Conservation (phyloP, 2,888 invertebrate genomes). For the Campopleginae sp. region DNA sequence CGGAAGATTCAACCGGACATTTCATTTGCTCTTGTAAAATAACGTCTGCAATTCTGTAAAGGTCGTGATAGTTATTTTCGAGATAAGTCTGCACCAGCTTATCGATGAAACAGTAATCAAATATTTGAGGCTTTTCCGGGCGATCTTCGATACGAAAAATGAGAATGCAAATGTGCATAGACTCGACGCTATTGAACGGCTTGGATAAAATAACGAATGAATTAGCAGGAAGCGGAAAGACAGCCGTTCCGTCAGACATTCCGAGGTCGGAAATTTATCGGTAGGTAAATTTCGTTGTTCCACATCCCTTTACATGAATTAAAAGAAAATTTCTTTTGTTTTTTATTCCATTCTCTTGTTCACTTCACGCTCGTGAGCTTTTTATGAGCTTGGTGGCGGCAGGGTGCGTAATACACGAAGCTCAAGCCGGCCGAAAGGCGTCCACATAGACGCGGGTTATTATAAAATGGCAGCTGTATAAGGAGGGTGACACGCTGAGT, state of each 20-base stretch:
- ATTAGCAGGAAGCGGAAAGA: constrained; percentile 7
- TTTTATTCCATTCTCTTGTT: constrained; percentile 4
- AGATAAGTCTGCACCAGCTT: neutral
- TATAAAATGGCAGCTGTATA: constrained; percentile 67
- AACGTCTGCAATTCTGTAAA: neutral
- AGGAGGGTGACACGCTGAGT: constrained; percentile 61
- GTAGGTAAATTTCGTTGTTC: constrained; percentile 49
- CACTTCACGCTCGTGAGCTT: constrained; percentile 46
- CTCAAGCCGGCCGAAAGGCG: constrained; percentile 24
- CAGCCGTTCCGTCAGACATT: constrained; percentile 6
- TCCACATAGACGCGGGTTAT: constrained; percentile 44
- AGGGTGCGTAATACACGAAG: constrained; percentile 41
- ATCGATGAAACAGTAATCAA: neutral
- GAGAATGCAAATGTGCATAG: neutral
- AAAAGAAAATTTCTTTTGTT: constrained; percentile 16
- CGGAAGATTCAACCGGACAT: too few species aligned
- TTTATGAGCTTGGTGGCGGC: constrained; percentile 54
- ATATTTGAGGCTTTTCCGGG: neutral
- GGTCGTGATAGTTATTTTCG: neutral
- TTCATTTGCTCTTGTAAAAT: too few species aligned
- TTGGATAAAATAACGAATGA: neutral
- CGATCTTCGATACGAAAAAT: neutral
- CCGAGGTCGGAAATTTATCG: constrained; percentile 36
- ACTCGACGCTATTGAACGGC: neutral
- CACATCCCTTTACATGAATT: constrained; percentile 40